Evolutionary conservation across 2,888 invertebrate genomes (phyloP).

Genomic region (Xylota sylvarum): DNA sequence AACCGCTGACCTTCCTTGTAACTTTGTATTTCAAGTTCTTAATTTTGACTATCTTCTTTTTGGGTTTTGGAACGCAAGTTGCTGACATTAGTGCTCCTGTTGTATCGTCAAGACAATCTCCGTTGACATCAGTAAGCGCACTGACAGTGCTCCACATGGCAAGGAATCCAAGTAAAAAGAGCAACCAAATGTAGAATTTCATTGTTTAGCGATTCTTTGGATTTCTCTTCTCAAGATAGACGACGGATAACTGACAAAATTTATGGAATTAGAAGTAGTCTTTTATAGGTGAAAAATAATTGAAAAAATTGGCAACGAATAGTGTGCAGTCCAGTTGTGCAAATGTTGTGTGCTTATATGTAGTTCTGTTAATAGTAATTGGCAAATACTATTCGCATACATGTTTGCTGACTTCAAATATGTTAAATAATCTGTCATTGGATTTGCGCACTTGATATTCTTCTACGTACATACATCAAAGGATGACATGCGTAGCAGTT

Average conservation of each 20-base stretch:
- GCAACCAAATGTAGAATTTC: conserved; percentile 13
- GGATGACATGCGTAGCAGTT: too few relatives aligned
- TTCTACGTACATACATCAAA: too few relatives aligned
- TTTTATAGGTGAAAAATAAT: not conserved
- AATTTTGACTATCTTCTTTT: not conserved
- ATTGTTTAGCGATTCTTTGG: not conserved
- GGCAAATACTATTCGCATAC: too few relatives aligned
- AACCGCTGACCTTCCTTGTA: not conserved
- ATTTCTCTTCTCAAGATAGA: not conserved
- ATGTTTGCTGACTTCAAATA: too few relatives aligned
- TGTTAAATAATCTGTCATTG: too few relatives aligned
- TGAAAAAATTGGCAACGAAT: not conserved
- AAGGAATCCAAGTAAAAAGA: not conserved
- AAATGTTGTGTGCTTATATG: not conserved
- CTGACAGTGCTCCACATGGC: not conserved
- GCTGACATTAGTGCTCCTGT: not conserved
- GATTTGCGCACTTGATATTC: too few relatives aligned
- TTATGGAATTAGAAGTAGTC: not conserved
- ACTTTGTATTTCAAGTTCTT: not conserved
- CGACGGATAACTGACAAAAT: not conserved
- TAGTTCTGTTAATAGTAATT: too few relatives aligned
- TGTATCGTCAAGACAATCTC: conserved; percentile 5
- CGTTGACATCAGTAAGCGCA: not conserved
- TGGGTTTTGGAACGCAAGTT: not conserved
- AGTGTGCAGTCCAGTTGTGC: not conserved